Evolutionary conservation across 2,113 vertebrate genomes (phyloP).

Genomic region (Arenaria interpres): DNA sequence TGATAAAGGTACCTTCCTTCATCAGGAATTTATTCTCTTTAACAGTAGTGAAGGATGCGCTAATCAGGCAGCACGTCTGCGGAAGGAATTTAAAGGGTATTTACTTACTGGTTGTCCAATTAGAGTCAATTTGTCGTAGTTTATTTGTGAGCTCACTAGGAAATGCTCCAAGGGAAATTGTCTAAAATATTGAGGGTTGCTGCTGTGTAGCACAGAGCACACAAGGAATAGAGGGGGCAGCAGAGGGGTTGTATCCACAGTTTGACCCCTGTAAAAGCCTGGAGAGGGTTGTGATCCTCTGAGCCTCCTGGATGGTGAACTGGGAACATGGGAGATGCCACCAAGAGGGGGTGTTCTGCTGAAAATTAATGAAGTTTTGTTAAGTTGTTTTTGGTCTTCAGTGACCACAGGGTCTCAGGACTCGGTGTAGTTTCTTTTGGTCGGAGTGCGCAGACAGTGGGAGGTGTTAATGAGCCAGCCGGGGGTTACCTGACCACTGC

Average conservation of each 20-base stretch:
- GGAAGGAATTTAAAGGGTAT: background rate
- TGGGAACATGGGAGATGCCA: background rate
- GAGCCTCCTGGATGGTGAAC: background rate
- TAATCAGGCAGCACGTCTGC: background rate
- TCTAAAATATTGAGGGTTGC: background rate
- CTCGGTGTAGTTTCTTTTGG: background rate
- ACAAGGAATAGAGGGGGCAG: background rate
- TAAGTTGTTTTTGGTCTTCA: background rate
- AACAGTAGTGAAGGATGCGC: background rate
- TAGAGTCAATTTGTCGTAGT: background rate
- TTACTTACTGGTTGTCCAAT: slow-evolving; percentile 18
- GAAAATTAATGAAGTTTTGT: background rate
- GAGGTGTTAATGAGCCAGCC: background rate
- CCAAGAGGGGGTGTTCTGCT: background rate
- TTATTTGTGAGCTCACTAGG: background rate
- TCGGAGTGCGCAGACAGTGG: background rate
- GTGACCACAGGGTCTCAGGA: background rate
- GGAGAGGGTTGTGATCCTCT: background rate
- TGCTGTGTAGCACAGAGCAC: background rate
- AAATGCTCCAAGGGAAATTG: background rate
- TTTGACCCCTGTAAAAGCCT: background rate
- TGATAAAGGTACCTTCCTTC: background rate
- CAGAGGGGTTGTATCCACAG: background rate
- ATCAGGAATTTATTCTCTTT: background rate
- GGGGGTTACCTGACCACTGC: background rate